Base-by-base conservation (phyloP, 2,797 vertebrate genomes). In the Dallia pectoralis region DNA sequence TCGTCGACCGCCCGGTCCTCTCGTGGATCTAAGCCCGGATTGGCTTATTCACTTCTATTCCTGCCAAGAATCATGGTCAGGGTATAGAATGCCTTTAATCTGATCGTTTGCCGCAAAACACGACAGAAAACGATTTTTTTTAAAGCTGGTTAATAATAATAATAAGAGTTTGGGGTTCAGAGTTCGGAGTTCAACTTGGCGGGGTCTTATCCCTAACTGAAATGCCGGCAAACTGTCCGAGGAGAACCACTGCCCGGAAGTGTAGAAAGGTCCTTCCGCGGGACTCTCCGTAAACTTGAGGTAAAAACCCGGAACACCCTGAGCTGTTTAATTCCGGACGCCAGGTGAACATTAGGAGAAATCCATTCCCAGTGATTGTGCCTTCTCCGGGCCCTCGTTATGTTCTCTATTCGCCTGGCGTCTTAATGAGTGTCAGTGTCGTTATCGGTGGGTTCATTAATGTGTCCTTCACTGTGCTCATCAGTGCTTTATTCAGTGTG, bases 131-230 rank as follows among this genome's bases (percentile, higher is more conserved):
- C n/a, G n/a, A n/a, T n/a, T n/a, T n/a, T n/a, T n/a, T n/a, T n/a
- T n/a, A n/a, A 87, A 91, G 78, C 84, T 74, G 85, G 83, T 82
- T 87, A 87, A 85, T 87, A 86, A 87, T 82, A n/a, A n/a, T n/a
- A n/a, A n/a, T n/a, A n/a, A n/a, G n/a, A n/a, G n/a, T n/a, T n/a
- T n/a, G n/a, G n/a, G n/a, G n/a, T n/a, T n/a, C n/a, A n/a, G 77
- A 86, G 71, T 77, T 22, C 11, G 14, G 4, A 22, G 53, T 11
- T 8, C n/a, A 11, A 59, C 25, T n/a, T 8, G 22, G 53, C 11
- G 66, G 79, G 66, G 77, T 79, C 81, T 83, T 78, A 82, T 89
- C 86, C 76, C 53, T 70, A 6, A 18, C 29, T 18, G 62, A 27
- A 16, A 29, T 29, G 27, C 14, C 16, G 61, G 27, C 29, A 22